Evolutionary conservation across 2,797 vertebrate genomes (phyloP).

Genomic region (Heteromormyrus szaboi): DNA sequence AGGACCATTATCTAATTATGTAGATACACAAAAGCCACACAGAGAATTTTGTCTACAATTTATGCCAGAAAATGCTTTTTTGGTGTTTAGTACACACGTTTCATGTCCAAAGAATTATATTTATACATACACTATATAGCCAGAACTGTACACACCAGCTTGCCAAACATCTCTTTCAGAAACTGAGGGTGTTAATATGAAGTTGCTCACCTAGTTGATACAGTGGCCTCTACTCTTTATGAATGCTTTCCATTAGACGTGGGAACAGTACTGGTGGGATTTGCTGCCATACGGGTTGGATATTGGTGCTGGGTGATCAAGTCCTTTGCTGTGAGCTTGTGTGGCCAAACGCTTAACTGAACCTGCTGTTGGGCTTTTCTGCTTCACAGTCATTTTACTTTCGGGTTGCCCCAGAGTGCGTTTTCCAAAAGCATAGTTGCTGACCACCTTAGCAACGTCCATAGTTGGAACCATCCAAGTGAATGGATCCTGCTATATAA

Average conservation of each 20-base stretch:
- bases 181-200: background rate
- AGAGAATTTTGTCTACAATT: background rate
- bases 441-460: background rate
- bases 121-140: background rate
- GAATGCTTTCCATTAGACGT: background rate
- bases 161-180: background rate
- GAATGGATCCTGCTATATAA: background rate
- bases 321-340: background rate
- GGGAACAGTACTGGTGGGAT: background rate
- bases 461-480: background rate
- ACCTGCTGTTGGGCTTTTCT: background rate
- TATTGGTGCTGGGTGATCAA: background rate
- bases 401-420: background rate
- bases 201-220: background rate
- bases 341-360: background rate
- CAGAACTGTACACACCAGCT: background rate
- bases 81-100: background rate
- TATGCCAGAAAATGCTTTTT: background rate
- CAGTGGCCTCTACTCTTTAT: background rate
- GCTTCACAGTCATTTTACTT: background rate
- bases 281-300: background rate
- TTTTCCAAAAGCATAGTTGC: background rate
- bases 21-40: background rate
- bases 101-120: background rate
- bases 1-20: background rate